phyloP scores from a whole-genome alignment of 2,113 vertebrate genomes.

The Acanthisitta chloris region DNA sequence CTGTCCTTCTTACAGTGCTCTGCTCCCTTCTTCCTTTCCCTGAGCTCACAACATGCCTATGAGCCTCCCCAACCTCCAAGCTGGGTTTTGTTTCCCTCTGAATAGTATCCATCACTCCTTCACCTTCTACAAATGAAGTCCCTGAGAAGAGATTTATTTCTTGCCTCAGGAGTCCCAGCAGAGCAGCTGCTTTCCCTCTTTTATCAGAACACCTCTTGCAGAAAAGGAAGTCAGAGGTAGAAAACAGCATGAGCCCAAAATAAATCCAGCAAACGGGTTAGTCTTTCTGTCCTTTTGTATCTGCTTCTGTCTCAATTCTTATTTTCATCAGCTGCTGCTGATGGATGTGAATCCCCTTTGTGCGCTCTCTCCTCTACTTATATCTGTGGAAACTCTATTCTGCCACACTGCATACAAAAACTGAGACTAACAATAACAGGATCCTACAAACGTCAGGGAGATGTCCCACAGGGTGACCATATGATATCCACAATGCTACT shows the following conservation, averaged over 20 bases:
- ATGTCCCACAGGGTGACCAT: neutral
- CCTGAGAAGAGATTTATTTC: neutral
- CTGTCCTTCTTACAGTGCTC: neutral
- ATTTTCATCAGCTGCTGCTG: neutral
- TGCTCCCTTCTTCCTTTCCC: neutral
- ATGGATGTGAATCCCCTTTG: neutral
- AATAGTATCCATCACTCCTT: neutral
- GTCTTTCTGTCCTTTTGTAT: neutral
- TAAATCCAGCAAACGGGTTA: neutral
- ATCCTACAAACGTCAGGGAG: neutral
- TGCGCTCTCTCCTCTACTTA: neutral
- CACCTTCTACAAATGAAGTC: neutral
- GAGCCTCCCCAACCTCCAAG: neutral
- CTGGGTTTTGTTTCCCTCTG: neutral
- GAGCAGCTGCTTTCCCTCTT: neutral
- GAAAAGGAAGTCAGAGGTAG: neutral
- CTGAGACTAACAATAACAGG: slow-evolving; percentile 13
- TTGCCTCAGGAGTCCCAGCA: neutral
- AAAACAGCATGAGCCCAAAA: neutral
- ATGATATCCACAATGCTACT: neutral
- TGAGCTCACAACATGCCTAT: neutral
- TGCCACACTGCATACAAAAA: neutral
- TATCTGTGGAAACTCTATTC: neutral
- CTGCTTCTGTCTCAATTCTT: slow-evolving; percentile 4
- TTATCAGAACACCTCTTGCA: neutral